Base-by-base conservation (phyloP, 1,140 invertebrate genomes). In the Epicauta chinensis region DNA sequence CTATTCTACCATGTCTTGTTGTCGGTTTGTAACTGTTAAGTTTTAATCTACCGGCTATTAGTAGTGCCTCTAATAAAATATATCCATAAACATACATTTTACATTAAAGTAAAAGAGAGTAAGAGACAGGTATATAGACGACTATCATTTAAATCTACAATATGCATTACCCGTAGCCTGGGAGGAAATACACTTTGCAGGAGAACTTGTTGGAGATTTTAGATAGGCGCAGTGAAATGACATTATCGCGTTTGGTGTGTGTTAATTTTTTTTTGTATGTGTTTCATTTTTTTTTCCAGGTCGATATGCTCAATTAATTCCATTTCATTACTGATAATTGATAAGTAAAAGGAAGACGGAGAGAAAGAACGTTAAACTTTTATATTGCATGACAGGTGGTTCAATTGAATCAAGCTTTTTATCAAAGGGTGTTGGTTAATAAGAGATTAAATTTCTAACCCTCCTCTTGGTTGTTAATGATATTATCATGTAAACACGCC, bases 11-110 rank as follows among this genome's bases (percentile, higher is more conserved):
- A 3, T 3, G 7, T 23, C 23, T 23, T 23, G 7, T 23, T 23
- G 23, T 23, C 7, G 7, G 23, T 5, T 23, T 23, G 7, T 23
- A 23, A 23, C 23, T 1, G 23, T 23, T 23, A 7, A 23, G 23
- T 23, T 23, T 23, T 23, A 23, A 23, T 23, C 23, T 23, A 3
- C 23, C 23, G 3, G n/a, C 37, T 36, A 49, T 49, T 49, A 49
- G 46, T 36, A 16, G n/a, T 29, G 34, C 53, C 55, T 59, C 55
- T 55, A 59, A 59, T 59, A 59, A 59, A 59, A 59, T 59, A 59
- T 59, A 59, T 55, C 56, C 56, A 59, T 59, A 59, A 55, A 59
- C 56, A 59, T 53, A 59, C 56, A 59, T 59, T 59, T 46, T 59
- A 59, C 56, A 59, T 59, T 59, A 59, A 47, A 43, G 16, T 23